Conservation (phyloP, 2,797 vertebrate genomes). For the Ibycter americanus region DNA sequence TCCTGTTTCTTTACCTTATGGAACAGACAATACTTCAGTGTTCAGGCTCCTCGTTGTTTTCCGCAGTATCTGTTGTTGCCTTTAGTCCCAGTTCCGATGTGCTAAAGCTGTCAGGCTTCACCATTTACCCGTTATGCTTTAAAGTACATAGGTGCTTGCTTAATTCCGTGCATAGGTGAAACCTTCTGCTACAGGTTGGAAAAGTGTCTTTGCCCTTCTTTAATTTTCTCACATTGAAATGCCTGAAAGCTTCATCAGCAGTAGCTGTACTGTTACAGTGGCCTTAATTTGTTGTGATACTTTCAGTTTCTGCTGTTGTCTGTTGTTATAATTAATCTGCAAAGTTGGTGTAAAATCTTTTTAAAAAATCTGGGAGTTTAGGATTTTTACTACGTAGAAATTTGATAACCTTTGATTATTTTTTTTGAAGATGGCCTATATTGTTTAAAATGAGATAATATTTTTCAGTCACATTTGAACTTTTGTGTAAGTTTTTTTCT, state of each 20-base stretch:
- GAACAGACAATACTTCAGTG: rapidly evolving
- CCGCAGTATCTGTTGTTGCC: neutral
- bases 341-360: neutral
- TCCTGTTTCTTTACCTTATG: neutral
- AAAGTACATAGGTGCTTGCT: neutral
- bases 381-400: neutral
- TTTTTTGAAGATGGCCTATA: neutral
- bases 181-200: neutral
- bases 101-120: neutral
- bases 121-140: neutral
- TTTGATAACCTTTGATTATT: neutral
- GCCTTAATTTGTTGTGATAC: neutral
- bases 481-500: neutral
- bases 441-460: neutral
- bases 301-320: neutral
- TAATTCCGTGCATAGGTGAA: neutral
- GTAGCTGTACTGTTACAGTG: neutral
- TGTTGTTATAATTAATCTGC: neutral
- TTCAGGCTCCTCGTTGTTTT: neutral
- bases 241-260: neutral
- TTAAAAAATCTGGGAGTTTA: neutral
- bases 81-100: neutral
- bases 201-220: neutral
- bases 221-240: neutral
- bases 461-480: neutral